A percentile compares a stretch with the other conserved stretches of the same genome.
phyloP scores from a whole-genome alignment of 2,797 vertebrate genomes.

The Pseudomugil tenellus region DNA sequence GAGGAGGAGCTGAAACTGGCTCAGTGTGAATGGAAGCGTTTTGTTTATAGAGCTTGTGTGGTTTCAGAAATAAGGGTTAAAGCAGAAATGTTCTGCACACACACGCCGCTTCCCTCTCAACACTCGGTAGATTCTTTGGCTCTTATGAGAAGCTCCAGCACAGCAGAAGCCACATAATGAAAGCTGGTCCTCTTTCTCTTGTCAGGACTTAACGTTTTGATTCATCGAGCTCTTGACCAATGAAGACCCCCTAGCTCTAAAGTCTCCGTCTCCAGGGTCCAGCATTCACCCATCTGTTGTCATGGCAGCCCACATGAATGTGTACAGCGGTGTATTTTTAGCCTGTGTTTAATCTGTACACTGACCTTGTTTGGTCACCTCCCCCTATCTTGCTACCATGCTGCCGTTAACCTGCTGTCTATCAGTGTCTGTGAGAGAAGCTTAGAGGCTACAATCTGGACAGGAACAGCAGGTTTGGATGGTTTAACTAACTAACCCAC shows the following conservation, averaged over 20 bases:
- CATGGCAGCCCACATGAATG: slow-evolving; percentile 72
- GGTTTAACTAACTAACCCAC: slow-evolving; percentile 38
- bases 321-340: slow-evolving; percentile 78
- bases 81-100: slow-evolving; percentile 12
- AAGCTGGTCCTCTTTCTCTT: slow-evolving; percentile 66
- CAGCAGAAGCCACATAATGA: slow-evolving; percentile 63
- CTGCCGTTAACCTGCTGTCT: slow-evolving; percentile 61
- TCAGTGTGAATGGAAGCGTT: slow-evolving; percentile 17
- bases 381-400: slow-evolving; percentile 47
- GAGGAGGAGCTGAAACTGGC: slow-evolving; percentile 22
- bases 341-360: slow-evolving; percentile 75
- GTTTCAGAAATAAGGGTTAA: slow-evolving; percentile 24
- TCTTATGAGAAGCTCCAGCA: slow-evolving; percentile 49
- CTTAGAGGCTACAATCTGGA: slow-evolving; percentile 55
- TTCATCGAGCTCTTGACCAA: slow-evolving; percentile 72
- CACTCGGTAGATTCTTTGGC: slow-evolving; percentile 51
- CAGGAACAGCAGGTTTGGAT: slow-evolving; percentile 46
- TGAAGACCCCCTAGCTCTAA: slow-evolving; percentile 38
- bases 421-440: slow-evolving; percentile 51
- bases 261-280: slow-evolving; percentile 49
- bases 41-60: slow-evolving; percentile 34
- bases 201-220: slow-evolving; percentile 58
- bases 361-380: slow-evolving; percentile 78
- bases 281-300: slow-evolving; percentile 77
- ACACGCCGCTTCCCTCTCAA: slow-evolving; percentile 20